Evolutionary conservation across 2,113 vertebrate species (phyloP), one percentile per base, ranked within the genome.

Genomic region (Ibidorhyncha struthersii): DNA sequence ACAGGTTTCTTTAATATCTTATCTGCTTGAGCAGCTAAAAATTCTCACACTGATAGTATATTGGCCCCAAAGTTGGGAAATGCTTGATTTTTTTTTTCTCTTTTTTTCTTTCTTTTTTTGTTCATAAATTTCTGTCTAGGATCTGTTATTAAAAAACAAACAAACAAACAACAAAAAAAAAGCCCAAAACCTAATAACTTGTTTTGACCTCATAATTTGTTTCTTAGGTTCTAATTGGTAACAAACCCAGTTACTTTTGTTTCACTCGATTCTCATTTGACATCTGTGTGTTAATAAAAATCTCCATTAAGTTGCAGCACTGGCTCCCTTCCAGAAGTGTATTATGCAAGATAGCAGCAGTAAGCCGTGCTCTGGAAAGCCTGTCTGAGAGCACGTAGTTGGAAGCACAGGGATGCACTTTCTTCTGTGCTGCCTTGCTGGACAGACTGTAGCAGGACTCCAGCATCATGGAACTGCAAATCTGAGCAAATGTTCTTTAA

Each of bases 291-390:
- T 76, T 89, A 88, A 43, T 84, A 41, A 72, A 89, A 89, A 70
- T 59, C 58, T 52, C 8, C 38, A 29, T 45, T 86, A 61, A 85
- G 29, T 63, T 49, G 32, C 52, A 86, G 79, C 16, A 9, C 34
- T 66, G 96, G 86, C 92, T 84, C 32, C 14, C 11, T 91, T 82
- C 89, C 96, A 96, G 93, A 21, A 86, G 74, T 38, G 3, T 38
- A 12, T 94, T 91, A 71, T 69, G 53, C 55, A 90, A 89, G 95
- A 90, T 26, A 88, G 84, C 86, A 81, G 89, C 21, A 43, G 67
- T 38, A 18, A 82, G 50, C 50, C 7, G 26, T 43, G 50, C 70
- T 49, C 25, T 13, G 36, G 12, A 40, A 47, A 55, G 52, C 80
- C 78, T 38, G 63, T 23, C 77, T 76, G 58, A 9, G 82, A 84